These are phyloP conservation scores for Oncopodura yosiiana DNA, from an alignment of 1,140 invertebrate species.

Conservation along the genomic window DNA sequence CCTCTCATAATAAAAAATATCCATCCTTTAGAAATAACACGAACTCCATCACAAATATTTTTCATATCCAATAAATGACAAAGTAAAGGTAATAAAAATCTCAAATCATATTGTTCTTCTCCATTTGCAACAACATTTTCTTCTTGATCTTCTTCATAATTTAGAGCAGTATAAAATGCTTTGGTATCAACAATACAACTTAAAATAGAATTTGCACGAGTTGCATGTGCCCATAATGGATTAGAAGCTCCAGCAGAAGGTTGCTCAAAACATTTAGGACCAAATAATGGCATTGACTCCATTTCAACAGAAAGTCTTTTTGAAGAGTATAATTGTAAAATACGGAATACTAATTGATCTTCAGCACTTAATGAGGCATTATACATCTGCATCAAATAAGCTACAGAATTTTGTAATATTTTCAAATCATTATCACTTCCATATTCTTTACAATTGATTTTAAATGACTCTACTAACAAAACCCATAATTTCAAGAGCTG, in stretches of 20 bases:
- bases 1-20: constrained; percentile 32
- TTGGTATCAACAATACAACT: constrained; percentile 18
- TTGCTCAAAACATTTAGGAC: constrained; percentile 24
- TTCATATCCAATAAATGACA: constrained; percentile 30
- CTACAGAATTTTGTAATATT: constrained; percentile 21
- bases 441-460: constrained; percentile 4
- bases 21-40: constrained; percentile 30
- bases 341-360: constrained; percentile 28
- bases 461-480: background rate
- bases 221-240: constrained; percentile 28
- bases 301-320: constrained; percentile 12
- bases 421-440: constrained; percentile 17
- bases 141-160: constrained; percentile 23
- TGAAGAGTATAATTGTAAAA: constrained; percentile 11
- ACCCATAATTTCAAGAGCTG: constrained; percentile 17
- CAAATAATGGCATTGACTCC: constrained; percentile 31
- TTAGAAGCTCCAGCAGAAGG: constrained; percentile 18
- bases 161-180: constrained; percentile 29
- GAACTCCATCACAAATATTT: constrained; percentile 32
- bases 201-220: constrained; percentile 30
- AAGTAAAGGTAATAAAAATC: constrained; percentile 31
- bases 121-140: background rate
- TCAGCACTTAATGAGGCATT: constrained; percentile 14
- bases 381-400: constrained; percentile 29
- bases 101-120: constrained; percentile 28